phyloP scores from a whole-genome alignment of 2,113 vertebrate species.

The Pica pica region DNA sequence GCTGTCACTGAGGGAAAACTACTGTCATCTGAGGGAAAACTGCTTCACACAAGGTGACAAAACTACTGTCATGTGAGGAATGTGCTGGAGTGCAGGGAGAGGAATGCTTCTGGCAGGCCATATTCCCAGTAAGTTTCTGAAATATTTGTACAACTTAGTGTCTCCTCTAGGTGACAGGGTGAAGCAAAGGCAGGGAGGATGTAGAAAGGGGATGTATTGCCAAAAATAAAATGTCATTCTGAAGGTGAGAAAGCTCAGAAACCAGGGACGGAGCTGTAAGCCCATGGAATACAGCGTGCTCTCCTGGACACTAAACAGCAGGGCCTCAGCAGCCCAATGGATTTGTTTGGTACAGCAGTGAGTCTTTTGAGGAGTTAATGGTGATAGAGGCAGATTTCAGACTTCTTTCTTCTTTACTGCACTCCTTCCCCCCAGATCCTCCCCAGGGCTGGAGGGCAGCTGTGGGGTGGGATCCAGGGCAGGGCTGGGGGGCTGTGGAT shows the following conservation, averaged over 20 bases:
- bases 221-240: not conserved
- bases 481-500: not conserved
- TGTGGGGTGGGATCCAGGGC: not conserved
- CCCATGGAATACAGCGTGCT: not conserved
- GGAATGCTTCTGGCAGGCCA: rapidly evolving
- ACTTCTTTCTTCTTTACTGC: not conserved
- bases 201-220: too few relatives aligned
- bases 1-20: not conserved
- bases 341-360: not conserved
- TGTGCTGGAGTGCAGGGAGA: not conserved
- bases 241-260: not conserved
- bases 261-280: not conserved
- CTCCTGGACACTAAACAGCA: not conserved
- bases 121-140: not conserved
- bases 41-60: not conserved
- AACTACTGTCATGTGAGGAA: not conserved
- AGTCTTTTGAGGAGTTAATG: not conserved
- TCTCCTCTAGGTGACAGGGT: rapidly evolving
- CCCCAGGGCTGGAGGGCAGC: not conserved
- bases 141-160: not conserved
- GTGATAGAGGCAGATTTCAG: not conserved
- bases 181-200: not conserved
- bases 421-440: not conserved
- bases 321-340: not conserved
- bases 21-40: not conserved